These are phyloP conservation scores for Bubalus kerabau DNA, from an alignment of 2,113 vertebrate species.

Conservation along the genomic window DNA sequence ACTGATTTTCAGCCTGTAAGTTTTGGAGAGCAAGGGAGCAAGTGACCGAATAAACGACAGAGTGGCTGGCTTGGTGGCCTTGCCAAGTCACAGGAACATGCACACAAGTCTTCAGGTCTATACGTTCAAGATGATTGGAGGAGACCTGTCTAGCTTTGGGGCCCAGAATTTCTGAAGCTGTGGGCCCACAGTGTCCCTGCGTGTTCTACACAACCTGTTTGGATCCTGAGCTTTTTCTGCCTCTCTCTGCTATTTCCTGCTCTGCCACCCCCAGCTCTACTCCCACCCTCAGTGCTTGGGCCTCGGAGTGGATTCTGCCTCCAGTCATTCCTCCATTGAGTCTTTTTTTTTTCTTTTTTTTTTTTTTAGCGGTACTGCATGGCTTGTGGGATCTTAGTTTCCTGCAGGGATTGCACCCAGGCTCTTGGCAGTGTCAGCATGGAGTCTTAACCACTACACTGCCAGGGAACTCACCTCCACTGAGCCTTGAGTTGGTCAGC, in stretches of 20 bases:
- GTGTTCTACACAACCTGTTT: not conserved
- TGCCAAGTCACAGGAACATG: not conserved
- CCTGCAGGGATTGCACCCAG: not conserved
- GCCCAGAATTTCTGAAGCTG: not conserved
- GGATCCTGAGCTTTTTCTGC: not conserved
- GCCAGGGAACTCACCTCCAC: not conserved
- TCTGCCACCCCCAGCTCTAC: not conserved
- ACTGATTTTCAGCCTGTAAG: not conserved
- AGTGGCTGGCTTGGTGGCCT: not conserved
- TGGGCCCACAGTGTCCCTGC: not conserved
- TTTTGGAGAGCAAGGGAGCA: not conserved
- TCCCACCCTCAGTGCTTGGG: not conserved
- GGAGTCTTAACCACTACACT: not conserved
- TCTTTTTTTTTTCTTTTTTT: accelerated
- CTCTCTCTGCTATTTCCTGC: not conserved
- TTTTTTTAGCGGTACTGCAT: not conserved
- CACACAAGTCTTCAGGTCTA: not conserved
- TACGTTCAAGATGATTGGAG: not conserved
- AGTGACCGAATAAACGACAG: not conserved
- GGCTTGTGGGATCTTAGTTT: not conserved
- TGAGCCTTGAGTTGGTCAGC: not conserved
- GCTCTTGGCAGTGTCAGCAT: not conserved
- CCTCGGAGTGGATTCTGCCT: not conserved
- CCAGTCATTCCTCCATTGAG: not conserved
- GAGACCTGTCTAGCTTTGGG: not conserved